These are phyloP conservation scores for Vombatus ursinus DNA, from an alignment of 2,113 vertebrate species.

Conservation along the genomic window DNA sequence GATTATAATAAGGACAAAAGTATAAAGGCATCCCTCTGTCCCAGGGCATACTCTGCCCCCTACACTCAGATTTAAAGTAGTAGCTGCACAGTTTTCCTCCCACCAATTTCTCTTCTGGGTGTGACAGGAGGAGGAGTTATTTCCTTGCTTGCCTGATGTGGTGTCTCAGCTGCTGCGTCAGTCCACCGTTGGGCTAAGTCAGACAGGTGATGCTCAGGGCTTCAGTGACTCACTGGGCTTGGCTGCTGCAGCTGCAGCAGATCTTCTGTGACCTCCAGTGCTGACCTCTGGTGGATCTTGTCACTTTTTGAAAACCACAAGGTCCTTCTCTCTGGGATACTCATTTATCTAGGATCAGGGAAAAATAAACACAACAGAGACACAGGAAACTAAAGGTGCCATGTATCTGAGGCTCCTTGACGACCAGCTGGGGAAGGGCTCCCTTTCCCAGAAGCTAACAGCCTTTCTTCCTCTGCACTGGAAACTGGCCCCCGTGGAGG, in stretches of 20 bases:
- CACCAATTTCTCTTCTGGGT: too few relatives aligned
- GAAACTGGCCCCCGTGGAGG: too few relatives aligned
- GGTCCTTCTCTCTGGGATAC: not conserved
- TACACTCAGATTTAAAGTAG: too few relatives aligned
- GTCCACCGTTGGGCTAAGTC: not conserved
- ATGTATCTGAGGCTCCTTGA: not conserved
- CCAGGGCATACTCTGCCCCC: too few relatives aligned
- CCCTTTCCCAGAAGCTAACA: not conserved
- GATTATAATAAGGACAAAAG: not conserved
- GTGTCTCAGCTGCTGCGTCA: not conserved
- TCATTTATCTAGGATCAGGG: not conserved
- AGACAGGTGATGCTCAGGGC: not conserved
- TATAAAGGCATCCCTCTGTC: not conserved
- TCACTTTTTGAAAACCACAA: not conserved
- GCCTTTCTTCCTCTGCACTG: not conserved
- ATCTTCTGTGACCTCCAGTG: not conserved
- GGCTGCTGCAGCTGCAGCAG: too few relatives aligned
- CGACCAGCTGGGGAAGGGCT: not conserved
- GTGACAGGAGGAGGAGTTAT: too few relatives aligned
- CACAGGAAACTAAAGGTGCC: not conserved
- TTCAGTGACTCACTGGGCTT: too few relatives aligned
- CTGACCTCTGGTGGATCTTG: not conserved
- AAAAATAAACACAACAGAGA: not conserved
- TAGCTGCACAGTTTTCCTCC: too few relatives aligned
- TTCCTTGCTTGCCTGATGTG: too few relatives aligned